Base-by-base conservation (phyloP, 1,140 invertebrate genomes). In the Argopecten irradians region DNA sequence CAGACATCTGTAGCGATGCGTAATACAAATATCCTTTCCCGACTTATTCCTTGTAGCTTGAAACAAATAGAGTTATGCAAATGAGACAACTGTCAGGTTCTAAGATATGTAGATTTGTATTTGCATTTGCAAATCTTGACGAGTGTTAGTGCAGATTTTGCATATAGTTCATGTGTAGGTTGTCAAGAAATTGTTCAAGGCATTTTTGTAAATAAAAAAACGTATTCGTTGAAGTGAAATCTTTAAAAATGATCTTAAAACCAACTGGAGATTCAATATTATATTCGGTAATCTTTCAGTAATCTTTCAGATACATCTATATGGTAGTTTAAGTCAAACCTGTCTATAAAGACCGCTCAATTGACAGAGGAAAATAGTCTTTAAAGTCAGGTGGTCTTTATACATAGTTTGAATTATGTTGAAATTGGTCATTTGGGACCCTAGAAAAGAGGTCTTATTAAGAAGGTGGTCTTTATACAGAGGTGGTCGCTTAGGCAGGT, bases 161-260 rank as follows among this genome's bases (percentile, higher is more conserved):
- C 36, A 39, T 16, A 46, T 28, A n/a, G 22, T 28, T 71, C 55
- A 71, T 71, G 5, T 71, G 43, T 55, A 11, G 16, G 43, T 55
- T 55, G 55, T 71, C 55, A 71, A 71, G n/a, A n/a, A n/a, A 71
- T 71, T 71, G 55, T 71, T 71, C 55, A n/a, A 28, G n/a, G 55
- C 55, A 71, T 8, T 28, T 71, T 71, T 71, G 55, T n/a, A 28
- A 28, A 71, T 3, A 71, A 71, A 71, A 71, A 0, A 71, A 28
- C 2, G 2, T 46, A 11, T 28, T 71, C n/a, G 28, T 39, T 39
- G 13, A 39, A 39, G 36, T 39, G 5, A 39, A 39, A 39, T 39
- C 36, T 8, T 39, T 13, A 8, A 39, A 39, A 39, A 39, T 39
- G 5, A 39, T 39, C 36, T 39, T 39, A 39, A 13, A 39, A 39